Base-by-base conservation (phyloP, 30 jellyfish, hydroid and myxozoan genomes). In the Pelagia noctiluca region DNA sequence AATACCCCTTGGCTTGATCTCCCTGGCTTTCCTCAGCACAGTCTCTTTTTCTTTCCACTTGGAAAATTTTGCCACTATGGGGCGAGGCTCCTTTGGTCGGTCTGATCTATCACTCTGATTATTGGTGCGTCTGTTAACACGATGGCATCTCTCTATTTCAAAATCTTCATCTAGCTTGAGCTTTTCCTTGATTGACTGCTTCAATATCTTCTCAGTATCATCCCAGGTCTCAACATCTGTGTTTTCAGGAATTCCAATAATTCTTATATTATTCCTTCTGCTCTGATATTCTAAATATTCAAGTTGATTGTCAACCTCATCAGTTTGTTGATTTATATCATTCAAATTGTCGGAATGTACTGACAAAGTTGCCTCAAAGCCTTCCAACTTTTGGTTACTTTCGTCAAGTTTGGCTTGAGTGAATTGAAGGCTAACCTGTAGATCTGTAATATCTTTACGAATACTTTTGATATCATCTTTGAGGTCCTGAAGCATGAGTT, bases 161-260 rank as follows among this genome's bases (percentile, higher is more conserved):
- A 68, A 68, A 34, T 32, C 81, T 32, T 68, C 81, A 29, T 68
- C 21, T 32, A 68, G 31, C 35, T 21, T 68, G 31, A 68, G 24
- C 35, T 68, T 68, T 60, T 68, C 81, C 63, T 68, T 68, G 60
- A 68, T 32, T 29, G 81, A 68, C 22, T 68, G 81, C 33, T 68
- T 62, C 30, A 62, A 16, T 62, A 62, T 46, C 75, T 62, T 62
- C 30, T 62, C 75, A 19, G 75, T 62, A 62, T 62, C 75, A 62
- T 62, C 75, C 75, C 75, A 62, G 75, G 49, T 62, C 75, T 62
- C 75, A 2, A 62, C 81, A 63, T n/a, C 81, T 38, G 24, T 37
- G 63, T 37, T 38, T 63, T 68, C 81, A 68, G 81, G 63, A 68
- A 68, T 37, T 21, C 81, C 81, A 68, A 38, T 68, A 68, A 68